Conservation (phyloP, 2,797 vertebrate species). For the Amblyopsis hoosieri region DNA sequence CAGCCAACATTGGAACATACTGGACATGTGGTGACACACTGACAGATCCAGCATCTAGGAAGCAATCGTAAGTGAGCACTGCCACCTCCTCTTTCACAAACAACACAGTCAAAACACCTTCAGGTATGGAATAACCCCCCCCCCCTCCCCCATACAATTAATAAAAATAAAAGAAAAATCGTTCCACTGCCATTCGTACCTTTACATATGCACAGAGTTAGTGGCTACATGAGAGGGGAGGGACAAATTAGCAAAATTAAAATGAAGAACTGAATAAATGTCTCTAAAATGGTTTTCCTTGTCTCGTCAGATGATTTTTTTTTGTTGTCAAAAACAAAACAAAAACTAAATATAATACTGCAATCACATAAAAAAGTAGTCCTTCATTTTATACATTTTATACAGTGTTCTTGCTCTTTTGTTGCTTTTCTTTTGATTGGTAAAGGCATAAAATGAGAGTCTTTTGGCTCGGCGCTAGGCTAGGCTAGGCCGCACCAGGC, state of each 20-base stretch:
- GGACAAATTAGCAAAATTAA: slow-evolving; percentile 62
- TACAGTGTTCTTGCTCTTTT: slow-evolving; percentile 86
- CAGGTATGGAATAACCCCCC: slow-evolving; percentile 59
- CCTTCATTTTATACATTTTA: slow-evolving; percentile 99
- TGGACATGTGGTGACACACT: slow-evolving; percentile 42
- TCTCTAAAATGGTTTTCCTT: slow-evolving; percentile 82
- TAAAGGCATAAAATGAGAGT: slow-evolving; percentile 75
- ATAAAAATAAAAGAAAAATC: slow-evolving; percentile 81
- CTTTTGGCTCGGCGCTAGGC: slow-evolving; percentile 54
- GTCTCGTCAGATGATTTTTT: slow-evolving; percentile 66
- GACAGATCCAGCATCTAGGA: slow-evolving; percentile 62
- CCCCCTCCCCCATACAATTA: slow-evolving; percentile 71
- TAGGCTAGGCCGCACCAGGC: slow-evolving; percentile 45
- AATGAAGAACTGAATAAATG: slow-evolving; percentile 71
- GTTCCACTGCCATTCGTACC: slow-evolving; percentile 71
- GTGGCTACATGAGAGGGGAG: slow-evolving; percentile 74
- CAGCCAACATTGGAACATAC: slow-evolving; percentile 55
- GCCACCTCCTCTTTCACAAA: slow-evolving; percentile 48
- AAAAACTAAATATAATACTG: slow-evolving; percentile 95
- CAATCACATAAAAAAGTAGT: slow-evolving; percentile 99
- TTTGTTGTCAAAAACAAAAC: slow-evolving; percentile 83
- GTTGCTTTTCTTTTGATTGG: slow-evolving; percentile 74
- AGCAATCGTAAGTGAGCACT: slow-evolving; percentile 56
- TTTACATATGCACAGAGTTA: slow-evolving; percentile 83
- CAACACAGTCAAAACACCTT: slow-evolving; percentile 43